A percentile compares a stretch with the other conserved stretches of the same genome.
These are phyloP conservation scores for Eulemur rufifrons DNA, from an alignment of 2,113 vertebrate genomes.

Conservation along the genomic window DNA sequence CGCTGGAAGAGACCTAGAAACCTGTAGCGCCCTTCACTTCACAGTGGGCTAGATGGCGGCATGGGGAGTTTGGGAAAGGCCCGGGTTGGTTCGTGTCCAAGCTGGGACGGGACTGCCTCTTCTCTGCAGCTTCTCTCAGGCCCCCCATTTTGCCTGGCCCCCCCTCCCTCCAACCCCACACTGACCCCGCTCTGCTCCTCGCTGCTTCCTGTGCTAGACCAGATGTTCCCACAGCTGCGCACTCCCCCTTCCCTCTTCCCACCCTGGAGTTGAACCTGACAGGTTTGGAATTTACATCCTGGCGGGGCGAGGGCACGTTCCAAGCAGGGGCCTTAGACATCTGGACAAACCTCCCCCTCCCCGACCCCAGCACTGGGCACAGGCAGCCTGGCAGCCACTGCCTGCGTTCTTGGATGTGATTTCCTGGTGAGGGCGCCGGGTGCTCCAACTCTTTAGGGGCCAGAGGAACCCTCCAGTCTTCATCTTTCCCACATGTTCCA, in stretches of 20 bases:
- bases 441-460: neutral
- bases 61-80: rapidly evolving
- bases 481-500: neutral
- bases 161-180: neutral
- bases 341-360: rapidly evolving
- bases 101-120: neutral
- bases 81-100: rapidly evolving
- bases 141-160: rapidly evolving
- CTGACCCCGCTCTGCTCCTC: too few relatives aligned
- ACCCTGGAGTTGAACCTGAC: neutral
- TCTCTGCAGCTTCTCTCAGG: neutral
- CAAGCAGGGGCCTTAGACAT: too few relatives aligned
- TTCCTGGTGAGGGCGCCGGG: neutral
- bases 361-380: neutral
- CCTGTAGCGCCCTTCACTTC: rapidly evolving
- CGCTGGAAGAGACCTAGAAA: neutral
- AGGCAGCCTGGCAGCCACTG: neutral
- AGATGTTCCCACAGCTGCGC: neutral
- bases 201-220: neutral
- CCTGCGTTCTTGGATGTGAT: neutral
- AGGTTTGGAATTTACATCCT: neutral
- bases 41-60: neutral
- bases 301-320: neutral
- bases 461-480: neutral
- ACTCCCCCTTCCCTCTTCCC: too few relatives aligned